Evolutionary conservation across 2,797 vertebrate genomes (phyloP), one percentile per base, ranked within the genome.

Genomic region (Gouania willdenowi): DNA sequence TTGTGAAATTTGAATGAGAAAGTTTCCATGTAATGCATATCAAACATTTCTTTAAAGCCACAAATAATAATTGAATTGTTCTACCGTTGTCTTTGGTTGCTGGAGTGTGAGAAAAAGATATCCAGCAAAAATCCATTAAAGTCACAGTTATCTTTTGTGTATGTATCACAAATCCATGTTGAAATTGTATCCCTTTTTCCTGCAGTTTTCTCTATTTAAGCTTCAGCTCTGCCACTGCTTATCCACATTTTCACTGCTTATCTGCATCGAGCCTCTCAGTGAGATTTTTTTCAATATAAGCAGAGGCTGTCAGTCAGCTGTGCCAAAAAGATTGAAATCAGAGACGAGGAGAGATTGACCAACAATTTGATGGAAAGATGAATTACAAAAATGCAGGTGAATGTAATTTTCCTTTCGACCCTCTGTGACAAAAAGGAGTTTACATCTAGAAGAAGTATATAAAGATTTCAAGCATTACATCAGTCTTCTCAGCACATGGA

Each of bases 31-130:
- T 91, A 92, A 92, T 88, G 88, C 90, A 91, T 86, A 87, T 88
- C 90, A 89, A 92, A 90, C 90, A 91, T 92, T 92, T 93, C 94
- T n/a, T 93, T 93, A 93, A 92, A 92, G 89, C 88, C 73, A 72
- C 54, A 81, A 88, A 82, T 89, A 91, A 92, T 94, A 96, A 96
- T 93, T 95, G 90, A 98, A 94, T 94, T 94, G 92, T 94, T 92
- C 91, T 89, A 90, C 88, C 73, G 88, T 87, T 88, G 86, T 91
- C 87, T 92, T 89, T 90, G 92, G 89, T 88, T 92, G 90, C 90
- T 85, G 86, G 89, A 91, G 89, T 91, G 91, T 91, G 91, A 83
- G 92, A 94, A 91, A 92, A 90, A 92, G 90, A 91, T 92, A 92
- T 90, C 89, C 88, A 88, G 70, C 40, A 87, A 91, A n/a, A 94